Base-by-base conservation (phyloP, 2,888 invertebrate genomes). In the Microchrysa polita region DNA sequence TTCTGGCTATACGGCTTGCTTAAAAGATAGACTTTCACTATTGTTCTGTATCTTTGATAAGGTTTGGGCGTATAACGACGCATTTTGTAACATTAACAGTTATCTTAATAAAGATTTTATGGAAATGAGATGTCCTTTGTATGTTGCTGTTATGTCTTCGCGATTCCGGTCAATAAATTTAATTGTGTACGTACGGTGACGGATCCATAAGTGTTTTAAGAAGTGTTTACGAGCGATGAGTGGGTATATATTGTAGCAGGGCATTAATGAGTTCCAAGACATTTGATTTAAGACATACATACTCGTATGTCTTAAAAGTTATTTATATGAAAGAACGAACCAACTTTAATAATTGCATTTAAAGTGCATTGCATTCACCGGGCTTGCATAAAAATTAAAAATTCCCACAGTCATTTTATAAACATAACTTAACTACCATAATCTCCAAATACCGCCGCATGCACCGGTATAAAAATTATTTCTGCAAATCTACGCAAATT, bases 51-150 rank as follows among this genome's bases (percentile, higher is more conserved):
- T 75, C 75, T 75, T 74, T 74, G 75, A 55, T 74, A 75, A 75
- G 69, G 75, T 52, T n/a, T 40, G 74, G 72, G 74, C 72, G 72
- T 55, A 61, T 63, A 60, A 65, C 72, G 67, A 74, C 72, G 72
- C 72, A 77, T 77, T 77, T 77, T 78, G 78, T 77, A 79, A 77
- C 77, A 78, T 78, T 78, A 79, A 75, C 77, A 78, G 79, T 79
- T 80, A 80, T 80, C 80, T 81, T 81, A 80, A 80, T 78, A 79
- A 78, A 78, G 80, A 80, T 81, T 80, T 80, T 80, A 80, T 80
- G 80, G 80, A 80, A 80, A 80, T 81, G 42, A 48, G 48, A 22
- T 57, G 60, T 72, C 72, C 72, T 72, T 61, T 61, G 22, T 48
- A 20, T 27, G 22, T 34, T 57, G 42, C 34, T 27, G 18, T 27